A percentile compares a stretch with the other conserved stretches of the same genome.
phyloP scores from a whole-genome alignment of 30 jellyfish, hydroid and myxozoan species.

The Chrysaora quinquecirrha region DNA sequence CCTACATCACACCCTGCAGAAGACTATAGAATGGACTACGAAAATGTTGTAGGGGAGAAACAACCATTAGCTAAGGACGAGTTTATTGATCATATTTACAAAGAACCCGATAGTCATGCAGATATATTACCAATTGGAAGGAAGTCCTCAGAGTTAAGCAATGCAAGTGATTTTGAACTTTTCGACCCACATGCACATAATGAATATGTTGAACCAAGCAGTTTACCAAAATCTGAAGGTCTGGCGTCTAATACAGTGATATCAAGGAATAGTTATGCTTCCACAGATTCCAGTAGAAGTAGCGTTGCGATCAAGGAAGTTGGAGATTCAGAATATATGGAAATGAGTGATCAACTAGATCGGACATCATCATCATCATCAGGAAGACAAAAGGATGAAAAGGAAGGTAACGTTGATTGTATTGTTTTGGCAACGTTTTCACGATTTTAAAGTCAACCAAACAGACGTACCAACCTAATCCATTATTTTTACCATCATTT shows the following conservation, averaged over 20 bases:
- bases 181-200: neutral
- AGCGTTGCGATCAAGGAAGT: conserved; percentile 18
- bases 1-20: conserved; percentile 17
- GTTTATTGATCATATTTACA: conserved; percentile 37
- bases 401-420: too few species aligned
- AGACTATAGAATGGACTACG: neutral
- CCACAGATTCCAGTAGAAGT: conserved; percentile 28
- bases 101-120: conserved; percentile 32
- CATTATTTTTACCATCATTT: too few species aligned
- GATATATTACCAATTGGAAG: neutral
- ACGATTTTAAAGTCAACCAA: too few species aligned
- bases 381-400: too few species aligned
- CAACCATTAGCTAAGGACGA: conserved; percentile 29
- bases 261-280: conserved; percentile 10
- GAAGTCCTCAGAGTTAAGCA: neutral
- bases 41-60: neutral
- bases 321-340: neutral
- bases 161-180: too few species aligned
- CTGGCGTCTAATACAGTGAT: neutral
- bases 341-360: neutral
- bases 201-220: conserved; percentile 52
- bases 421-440: too few species aligned
- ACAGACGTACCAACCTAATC: too few species aligned
- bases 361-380: too few species aligned
- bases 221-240: conserved; percentile 3